Evolutionary conservation across 2,797 vertebrate species (phyloP).

Genomic region (Lacerta bilineata): DNA sequence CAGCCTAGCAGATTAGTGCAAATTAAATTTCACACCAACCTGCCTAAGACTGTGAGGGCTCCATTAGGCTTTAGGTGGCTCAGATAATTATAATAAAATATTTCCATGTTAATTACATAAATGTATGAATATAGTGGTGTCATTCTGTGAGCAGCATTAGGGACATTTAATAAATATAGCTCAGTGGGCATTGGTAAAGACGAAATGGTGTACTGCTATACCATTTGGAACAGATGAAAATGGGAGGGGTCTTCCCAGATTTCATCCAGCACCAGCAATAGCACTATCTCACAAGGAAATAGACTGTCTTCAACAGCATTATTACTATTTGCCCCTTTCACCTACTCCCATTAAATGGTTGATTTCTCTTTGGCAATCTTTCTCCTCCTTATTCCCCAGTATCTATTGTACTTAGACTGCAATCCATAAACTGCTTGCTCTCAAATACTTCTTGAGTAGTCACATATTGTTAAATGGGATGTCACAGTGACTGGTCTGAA

Average conservation of each 20-base stretch:
- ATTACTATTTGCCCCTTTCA: background rate
- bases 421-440: background rate
- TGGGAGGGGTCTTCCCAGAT: background rate
- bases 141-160: conserved; percentile 54
- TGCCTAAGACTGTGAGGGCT: conserved; percentile 40
- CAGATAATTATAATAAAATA: conserved; percentile 56
- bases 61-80: conserved; percentile 51
- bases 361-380: conserved; percentile 16
- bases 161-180: conserved; percentile 45
- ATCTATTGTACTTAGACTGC: background rate
- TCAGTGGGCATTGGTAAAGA: conserved; percentile 39
- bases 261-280: background rate
- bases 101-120: conserved; percentile 37
- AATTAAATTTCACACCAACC: conserved; percentile 51
- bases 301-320: background rate
- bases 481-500: background rate
- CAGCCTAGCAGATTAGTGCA: conserved; percentile 41
- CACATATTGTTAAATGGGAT: background rate
- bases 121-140: conserved; percentile 33
- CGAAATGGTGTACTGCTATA: conserved; percentile 30
- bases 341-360: background rate
- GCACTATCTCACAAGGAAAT: background rate
- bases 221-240: background rate
- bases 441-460: background rate
- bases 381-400: background rate